Evolutionary conservation across 2,797 vertebrate species (phyloP).

Genomic region (Lutjanus argentimaculatus): DNA sequence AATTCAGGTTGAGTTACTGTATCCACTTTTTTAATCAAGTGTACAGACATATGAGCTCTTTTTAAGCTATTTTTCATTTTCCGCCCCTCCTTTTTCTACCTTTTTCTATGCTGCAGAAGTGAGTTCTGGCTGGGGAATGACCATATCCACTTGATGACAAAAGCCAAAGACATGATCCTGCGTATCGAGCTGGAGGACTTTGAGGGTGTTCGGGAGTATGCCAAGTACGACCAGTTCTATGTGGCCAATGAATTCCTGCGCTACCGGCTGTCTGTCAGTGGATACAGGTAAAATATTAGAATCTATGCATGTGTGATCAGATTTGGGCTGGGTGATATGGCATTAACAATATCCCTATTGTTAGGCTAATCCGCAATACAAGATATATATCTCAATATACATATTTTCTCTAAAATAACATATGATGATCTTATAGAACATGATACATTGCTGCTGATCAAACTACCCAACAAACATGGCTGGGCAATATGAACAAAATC

Average conservation of each 20-base stretch:
- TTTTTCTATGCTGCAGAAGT: conserved; percentile 64
- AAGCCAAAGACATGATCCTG: conserved; percentile 93
- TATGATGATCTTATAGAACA: too few species aligned
- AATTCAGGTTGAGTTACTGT: conserved; percentile 46
- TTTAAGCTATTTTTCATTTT: conserved; percentile 33
- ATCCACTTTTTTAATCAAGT: conserved; percentile 42
- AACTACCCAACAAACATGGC: too few species aligned
- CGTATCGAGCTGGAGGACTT: conserved; percentile 97
- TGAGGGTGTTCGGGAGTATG: conserved; percentile 90
- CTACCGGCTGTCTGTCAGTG: conserved; percentile 91
- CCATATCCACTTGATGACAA: conserved; percentile 95
- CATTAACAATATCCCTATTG: too few species aligned
- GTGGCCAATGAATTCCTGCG: conserved; percentile 94
- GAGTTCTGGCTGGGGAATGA: conserved; percentile 99
- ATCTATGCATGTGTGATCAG: conserved; percentile 17
- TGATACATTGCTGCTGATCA: too few species aligned
- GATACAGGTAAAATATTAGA: conserved; percentile 78
- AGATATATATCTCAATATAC: too few species aligned
- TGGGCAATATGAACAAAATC: too few species aligned
- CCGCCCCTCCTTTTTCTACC: background rate
- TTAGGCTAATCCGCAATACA: too few species aligned
- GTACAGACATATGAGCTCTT: conserved; percentile 27
- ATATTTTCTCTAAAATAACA: too few species aligned
- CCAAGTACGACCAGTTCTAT: conserved; percentile 93
- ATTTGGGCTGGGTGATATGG: too few species aligned